phyloP scores from a whole-genome alignment of 2,888 invertebrate genomes.

The Drosophila paranaensis region DNA sequence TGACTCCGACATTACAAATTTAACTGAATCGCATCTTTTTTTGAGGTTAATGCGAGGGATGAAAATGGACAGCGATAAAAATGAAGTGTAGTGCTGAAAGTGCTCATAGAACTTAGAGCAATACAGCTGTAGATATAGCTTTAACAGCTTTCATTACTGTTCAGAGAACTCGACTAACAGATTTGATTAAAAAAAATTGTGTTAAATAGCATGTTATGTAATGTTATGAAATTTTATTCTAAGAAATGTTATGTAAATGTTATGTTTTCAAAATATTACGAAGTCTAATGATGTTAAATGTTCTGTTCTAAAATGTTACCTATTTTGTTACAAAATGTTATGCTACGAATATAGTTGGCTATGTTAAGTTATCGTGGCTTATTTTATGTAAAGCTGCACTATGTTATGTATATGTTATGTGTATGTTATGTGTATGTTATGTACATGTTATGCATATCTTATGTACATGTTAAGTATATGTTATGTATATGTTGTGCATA shows the following conservation, averaged over 20 bases:
- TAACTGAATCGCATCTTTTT: constrained; percentile 30
- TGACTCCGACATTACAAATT: constrained; percentile 47
- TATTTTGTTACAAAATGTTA: not conserved
- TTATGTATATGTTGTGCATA: too few relatives aligned
- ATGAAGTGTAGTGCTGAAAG: not conserved
- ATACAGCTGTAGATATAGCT: not conserved
- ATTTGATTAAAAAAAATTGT: too few relatives aligned
- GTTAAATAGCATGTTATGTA: not conserved
- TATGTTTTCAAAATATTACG: too few relatives aligned
- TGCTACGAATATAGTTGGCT: not conserved
- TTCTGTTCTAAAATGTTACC: not conserved
- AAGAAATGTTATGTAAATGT: not conserved
- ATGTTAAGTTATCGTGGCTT: too few relatives aligned
- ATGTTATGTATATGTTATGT: too few relatives aligned
- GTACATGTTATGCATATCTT: too few relatives aligned
- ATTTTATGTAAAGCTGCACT: too few relatives aligned
- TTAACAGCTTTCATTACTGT: not conserved
- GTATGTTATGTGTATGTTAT: too few relatives aligned
- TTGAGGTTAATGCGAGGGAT: constrained; percentile 17
- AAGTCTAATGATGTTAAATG: not conserved
- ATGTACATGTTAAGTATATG: too few relatives aligned
- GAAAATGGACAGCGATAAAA: constrained; percentile 2
- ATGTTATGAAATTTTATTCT: not conserved
- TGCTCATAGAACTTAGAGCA: not conserved
- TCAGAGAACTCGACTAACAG: not conserved